phyloP scores from a whole-genome alignment of 2,797 vertebrate species.

The Poeciliopsis gracilis region DNA sequence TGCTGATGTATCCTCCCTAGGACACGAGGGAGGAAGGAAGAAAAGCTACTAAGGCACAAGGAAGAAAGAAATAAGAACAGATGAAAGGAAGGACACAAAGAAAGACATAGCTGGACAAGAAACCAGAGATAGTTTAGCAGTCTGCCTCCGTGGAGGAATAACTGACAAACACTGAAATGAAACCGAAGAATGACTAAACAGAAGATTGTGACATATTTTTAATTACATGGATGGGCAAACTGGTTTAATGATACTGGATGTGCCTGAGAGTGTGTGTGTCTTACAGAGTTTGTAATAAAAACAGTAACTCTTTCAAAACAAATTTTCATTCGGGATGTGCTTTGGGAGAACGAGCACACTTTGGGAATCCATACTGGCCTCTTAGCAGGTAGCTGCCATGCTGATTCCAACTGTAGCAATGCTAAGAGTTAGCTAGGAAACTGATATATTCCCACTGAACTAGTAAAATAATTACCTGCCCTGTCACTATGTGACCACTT shows the following conservation, averaged over 20 bases:
- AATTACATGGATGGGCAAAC: constrained; percentile 1
- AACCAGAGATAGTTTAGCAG: neutral
- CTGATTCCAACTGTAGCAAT: neutral
- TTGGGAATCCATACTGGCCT: neutral
- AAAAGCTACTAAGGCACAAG: neutral
- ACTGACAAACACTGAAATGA: neutral
- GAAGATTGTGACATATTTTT: neutral
- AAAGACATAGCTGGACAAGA: neutral
- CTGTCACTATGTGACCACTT: neutral
- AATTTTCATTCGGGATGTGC: too few relatives aligned
- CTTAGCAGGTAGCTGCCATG: neutral
- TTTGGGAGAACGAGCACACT: neutral
- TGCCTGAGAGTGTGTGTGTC: neutral
- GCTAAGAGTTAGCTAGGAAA: neutral
- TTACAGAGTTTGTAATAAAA: too few relatives aligned
- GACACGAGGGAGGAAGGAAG: neutral
- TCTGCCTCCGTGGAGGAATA: neutral
- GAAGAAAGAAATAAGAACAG: neutral
- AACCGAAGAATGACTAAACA: neutral
- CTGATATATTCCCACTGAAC: neutral
- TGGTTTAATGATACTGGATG: neutral
- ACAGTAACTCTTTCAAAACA: too few relatives aligned
- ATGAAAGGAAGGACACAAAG: neutral
- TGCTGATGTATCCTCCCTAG: neutral
- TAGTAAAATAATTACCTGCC: neutral